Evolutionary conservation across 2,888 invertebrate genomes (phyloP).

Genomic region (Aspidiotus destructor): DNA sequence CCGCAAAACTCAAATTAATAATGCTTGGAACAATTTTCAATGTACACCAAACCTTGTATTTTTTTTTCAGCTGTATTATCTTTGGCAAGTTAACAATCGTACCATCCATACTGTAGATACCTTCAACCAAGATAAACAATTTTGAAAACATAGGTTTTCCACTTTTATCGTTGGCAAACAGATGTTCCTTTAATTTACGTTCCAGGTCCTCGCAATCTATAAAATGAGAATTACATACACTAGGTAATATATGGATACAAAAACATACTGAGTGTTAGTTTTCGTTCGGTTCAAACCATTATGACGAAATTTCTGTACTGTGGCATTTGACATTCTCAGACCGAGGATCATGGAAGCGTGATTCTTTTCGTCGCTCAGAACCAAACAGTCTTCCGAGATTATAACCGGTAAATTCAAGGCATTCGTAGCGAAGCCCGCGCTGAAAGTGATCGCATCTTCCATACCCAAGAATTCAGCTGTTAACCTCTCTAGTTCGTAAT

Average conservation of each 20-base stretch:
- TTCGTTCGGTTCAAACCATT: not conserved
- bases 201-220: conserved; percentile 31
- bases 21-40: not conserved
- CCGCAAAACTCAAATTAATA: not conserved
- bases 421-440: conserved; percentile 29
- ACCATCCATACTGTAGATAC: conserved; percentile 32
- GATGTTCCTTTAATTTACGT: conserved; percentile 14
- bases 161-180: not conserved
- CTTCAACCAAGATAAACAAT: conserved; percentile 23
- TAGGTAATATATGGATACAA: no score
- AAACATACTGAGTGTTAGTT: no score
- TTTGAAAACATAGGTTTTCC: conserved; percentile 15
- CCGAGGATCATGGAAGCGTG: conserved; percentile 30
- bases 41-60: conserved; percentile 23
- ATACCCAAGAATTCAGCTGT: conserved; percentile 21
- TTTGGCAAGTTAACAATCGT: conserved; percentile 27
- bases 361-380: conserved; percentile 30
- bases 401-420: conserved; percentile 31
- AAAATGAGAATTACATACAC: conserved; percentile 1
- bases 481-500: conserved; percentile 20
- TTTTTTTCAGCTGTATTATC: conserved; percentile 27
- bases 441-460: conserved; percentile 17
- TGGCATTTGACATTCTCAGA: conserved; percentile 13
- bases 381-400: conserved; percentile 23
- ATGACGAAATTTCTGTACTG: conserved; percentile 12